phyloP scores from a whole-genome alignment of 2,797 vertebrate genomes.

The Crenuchus spilurus region DNA sequence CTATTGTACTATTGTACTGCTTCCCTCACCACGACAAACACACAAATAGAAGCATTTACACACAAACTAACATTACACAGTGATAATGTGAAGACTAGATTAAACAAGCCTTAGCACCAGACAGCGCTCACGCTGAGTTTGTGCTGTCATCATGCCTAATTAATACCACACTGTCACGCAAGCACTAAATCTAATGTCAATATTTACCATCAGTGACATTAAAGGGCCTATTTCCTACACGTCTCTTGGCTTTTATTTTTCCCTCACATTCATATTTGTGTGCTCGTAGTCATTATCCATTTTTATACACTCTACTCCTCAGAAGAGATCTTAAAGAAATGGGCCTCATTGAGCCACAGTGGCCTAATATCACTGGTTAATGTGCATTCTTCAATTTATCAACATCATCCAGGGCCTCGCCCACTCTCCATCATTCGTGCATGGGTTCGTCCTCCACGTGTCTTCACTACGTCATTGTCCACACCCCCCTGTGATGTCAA shows the following conservation, averaged over 20 bases:
- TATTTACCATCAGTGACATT: neutral
- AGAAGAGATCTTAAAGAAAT: too few relatives aligned
- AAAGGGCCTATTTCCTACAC: neutral
- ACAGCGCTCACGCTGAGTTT: constrained; percentile 12
- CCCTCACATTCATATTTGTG: neutral
- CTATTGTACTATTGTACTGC: constrained; percentile 15
- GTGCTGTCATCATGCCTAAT: neutral
- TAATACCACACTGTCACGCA: constrained; percentile 14
- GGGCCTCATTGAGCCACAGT: too few relatives aligned
- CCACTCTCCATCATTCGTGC: too few relatives aligned
- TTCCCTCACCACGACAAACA: neutral
- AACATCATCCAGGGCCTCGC: too few relatives aligned
- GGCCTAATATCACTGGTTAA: too few relatives aligned
- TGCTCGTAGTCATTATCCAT: too few relatives aligned
- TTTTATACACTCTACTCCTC: too few relatives aligned
- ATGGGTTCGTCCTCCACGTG: too few relatives aligned
- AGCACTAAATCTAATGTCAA: constrained; percentile 16
- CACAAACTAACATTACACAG: neutral
- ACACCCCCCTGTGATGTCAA: too few relatives aligned
- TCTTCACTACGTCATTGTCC: too few relatives aligned
- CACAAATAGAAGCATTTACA: constrained; percentile 5
- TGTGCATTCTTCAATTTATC: too few relatives aligned
- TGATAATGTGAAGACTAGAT: constrained; percentile 5
- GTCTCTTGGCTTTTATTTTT: too few relatives aligned
- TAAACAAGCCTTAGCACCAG: neutral